Conservation (phyloP, 2,797 vertebrate species). For the Eutrigla gurnardus region DNA sequence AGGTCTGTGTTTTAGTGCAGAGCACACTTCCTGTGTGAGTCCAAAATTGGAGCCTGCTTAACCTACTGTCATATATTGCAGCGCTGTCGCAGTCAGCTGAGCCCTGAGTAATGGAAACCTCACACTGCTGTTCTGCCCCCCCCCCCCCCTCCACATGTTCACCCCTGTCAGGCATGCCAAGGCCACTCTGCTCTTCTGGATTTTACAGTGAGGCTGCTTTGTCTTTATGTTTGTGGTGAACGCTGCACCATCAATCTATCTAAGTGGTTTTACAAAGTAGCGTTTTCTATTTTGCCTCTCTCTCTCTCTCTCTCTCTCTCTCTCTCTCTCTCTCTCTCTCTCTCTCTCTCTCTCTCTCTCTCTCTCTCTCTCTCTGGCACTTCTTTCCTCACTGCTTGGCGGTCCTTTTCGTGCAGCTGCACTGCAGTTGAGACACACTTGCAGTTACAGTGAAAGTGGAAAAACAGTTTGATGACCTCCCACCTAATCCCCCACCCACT, state of each 20-base stretch:
- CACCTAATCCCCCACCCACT: slow-evolving; percentile 23
- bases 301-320: not conserved
- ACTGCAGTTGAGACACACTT: slow-evolving; percentile 34
- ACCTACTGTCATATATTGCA: slow-evolving; percentile 10
- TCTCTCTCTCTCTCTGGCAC: not conserved
- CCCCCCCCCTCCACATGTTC: not conserved
- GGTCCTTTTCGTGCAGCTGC: slow-evolving; percentile 51
- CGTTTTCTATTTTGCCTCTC: not conserved
- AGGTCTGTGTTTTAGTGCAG: slow-evolving; percentile 13
- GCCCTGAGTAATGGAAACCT: slow-evolving; percentile 49
- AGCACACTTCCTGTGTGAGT: slow-evolving; percentile 60
- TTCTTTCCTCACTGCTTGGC: slow-evolving; percentile 9
- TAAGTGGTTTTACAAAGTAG: slow-evolving; percentile 15
- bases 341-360: not conserved
- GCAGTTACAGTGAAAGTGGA: slow-evolving; percentile 73
- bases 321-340: not conserved
- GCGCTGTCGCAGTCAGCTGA: slow-evolving; percentile 17
- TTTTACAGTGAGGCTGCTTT: slow-evolving; percentile 14
- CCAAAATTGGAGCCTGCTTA: slow-evolving; percentile 31
- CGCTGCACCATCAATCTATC: slow-evolving; percentile 3
- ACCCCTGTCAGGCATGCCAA: slow-evolving; percentile 6
- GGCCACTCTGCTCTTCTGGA: slow-evolving; percentile 4
- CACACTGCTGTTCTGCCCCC: slow-evolving; percentile 2
- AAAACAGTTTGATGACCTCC: slow-evolving; percentile 68
- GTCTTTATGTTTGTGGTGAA: not conserved